These are phyloP conservation scores for Miltochrista miniata DNA, from an alignment of 2,888 invertebrate species.

Conservation along the genomic window DNA sequence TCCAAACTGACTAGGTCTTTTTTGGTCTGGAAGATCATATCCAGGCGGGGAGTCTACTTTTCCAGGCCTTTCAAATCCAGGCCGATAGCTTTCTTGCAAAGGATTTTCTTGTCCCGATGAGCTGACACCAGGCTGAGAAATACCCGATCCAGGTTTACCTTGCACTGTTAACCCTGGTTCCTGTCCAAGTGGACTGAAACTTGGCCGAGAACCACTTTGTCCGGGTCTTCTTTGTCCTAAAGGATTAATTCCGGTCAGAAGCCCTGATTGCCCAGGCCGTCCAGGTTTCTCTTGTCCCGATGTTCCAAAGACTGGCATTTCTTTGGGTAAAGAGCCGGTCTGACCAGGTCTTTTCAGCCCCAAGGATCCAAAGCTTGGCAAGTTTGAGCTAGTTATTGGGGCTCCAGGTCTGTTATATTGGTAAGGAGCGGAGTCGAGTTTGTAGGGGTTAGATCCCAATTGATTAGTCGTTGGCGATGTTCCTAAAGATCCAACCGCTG, in stretches of 20 bases:
- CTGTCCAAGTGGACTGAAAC: neutral
- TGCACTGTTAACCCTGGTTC: slow-evolving; percentile 3
- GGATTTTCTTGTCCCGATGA: slow-evolving; percentile 19
- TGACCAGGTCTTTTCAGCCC: slow-evolving; percentile 19
- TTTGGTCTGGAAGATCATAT: slow-evolving; percentile 14
- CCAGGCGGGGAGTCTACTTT: slow-evolving; percentile 11
- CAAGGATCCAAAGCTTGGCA: neutral
- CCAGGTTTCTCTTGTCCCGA: no score
- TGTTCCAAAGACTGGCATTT: slow-evolving; percentile 9
- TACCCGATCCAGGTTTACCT: slow-evolving; percentile 1
- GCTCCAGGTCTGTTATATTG: slow-evolving; percentile 46
- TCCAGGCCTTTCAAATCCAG: slow-evolving; percentile 20
- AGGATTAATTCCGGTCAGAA: neutral
- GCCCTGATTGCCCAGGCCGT: neutral
- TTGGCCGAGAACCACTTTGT: neutral
- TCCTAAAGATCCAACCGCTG: slow-evolving; percentile 19
- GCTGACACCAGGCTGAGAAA: slow-evolving; percentile 15
- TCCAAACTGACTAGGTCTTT: slow-evolving; percentile 16
- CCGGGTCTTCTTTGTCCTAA: neutral
- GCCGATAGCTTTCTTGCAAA: slow-evolving; percentile 17
- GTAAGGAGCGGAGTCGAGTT: slow-evolving; percentile 41
- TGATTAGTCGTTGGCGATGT: slow-evolving; percentile 9
- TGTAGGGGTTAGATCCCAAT: slow-evolving; percentile 21
- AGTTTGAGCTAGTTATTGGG: neutral
- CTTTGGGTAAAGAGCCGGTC: slow-evolving; percentile 7